Evolutionary conservation across 2,797 vertebrate species (phyloP), one percentile per base, ranked within the genome.

Genomic region (Mormyrops attenuatus): DNA sequence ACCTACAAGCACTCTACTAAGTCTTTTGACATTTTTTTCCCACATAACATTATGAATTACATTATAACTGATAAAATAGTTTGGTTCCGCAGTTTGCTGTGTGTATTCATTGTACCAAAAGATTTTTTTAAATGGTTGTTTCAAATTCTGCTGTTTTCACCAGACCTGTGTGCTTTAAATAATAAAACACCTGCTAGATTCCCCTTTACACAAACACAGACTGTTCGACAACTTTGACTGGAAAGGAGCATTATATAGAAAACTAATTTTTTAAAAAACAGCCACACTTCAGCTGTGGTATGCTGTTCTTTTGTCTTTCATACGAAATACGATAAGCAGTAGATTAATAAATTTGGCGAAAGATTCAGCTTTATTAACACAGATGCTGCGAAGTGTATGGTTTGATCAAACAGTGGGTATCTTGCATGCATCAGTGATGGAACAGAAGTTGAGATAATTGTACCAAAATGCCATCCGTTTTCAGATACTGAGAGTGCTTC

Each of bases 381-480:
- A 91, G 92, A 92, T 90, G 85, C 90, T 88, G n/a, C 44, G 8
- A 66, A 89, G 88, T 88, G 84, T 90, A 88, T 91, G 91, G 87
- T 89, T 90, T 53, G 89, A 13, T 88, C 87, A 87, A 90, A 90
- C 89, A 86, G 89, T 53, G 82, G 91, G 90, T 90, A 89, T 89
- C 90, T 91, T 91, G 90, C 91, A 91, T 92, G 91, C 92, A 86
- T 91, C 91, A 91, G 50, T 91, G 91, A 90, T 89, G 88, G 34
- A 91, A 91, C 92, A 91, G 92, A 92, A 92, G 91, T 89, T 89
- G 89, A 91, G 91, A 91, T 92, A 93, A 92, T 92, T 92, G 90
- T 90, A 91, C 82, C 26, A 92, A 92, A 93, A 91, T 91, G 89
- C 91, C 89, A 90, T 90, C 90, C 90, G 89, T 90, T 88, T 63